These are phyloP conservation scores for Cephus pulcher DNA, from an alignment of 2,888 invertebrate genomes.

Conservation along the genomic window DNA sequence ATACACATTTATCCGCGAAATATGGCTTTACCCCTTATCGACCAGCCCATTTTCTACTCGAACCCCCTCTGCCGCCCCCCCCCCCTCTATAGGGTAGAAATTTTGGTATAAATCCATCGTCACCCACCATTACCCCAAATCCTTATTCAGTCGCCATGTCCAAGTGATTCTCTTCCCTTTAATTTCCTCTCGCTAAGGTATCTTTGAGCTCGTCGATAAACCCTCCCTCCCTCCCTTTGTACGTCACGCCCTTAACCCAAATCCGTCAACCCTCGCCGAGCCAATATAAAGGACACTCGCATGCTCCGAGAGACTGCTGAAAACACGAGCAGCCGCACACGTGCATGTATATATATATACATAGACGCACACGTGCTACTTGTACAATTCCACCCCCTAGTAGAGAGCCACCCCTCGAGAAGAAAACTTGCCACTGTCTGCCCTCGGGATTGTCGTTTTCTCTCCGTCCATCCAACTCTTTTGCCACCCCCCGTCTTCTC, in stretches of 20 bases:
- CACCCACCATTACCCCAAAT: too few relatives aligned
- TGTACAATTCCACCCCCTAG: neutral
- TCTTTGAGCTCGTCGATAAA: too few relatives aligned
- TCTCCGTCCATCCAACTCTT: neutral
- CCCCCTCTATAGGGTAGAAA: too few relatives aligned
- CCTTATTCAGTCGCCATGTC: too few relatives aligned
- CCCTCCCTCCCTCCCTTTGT: neutral
- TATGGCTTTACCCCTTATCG: neutral
- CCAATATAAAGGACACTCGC: neutral
- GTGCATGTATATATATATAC: too few relatives aligned
- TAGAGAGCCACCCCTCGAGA: neutral
- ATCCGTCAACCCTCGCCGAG: constrained; percentile 24
- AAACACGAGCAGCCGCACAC: neutral
- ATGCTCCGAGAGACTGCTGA: neutral
- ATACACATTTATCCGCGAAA: neutral
- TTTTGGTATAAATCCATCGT: too few relatives aligned
- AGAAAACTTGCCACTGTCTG: neutral
- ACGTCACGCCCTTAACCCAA: constrained; percentile 34
- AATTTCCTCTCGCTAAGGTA: too few relatives aligned
- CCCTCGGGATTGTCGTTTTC: neutral
- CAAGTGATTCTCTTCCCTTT: too few relatives aligned
- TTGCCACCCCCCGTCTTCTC: neutral
- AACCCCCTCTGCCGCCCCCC: too few relatives aligned
- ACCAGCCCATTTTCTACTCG: too few relatives aligned
- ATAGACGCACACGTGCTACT: neutral